A percentile compares a stretch with the other conserved stretches of the same genome.
Conservation (phyloP, 2,888 invertebrate genomes). For the Athrips mouffetella region DNA sequence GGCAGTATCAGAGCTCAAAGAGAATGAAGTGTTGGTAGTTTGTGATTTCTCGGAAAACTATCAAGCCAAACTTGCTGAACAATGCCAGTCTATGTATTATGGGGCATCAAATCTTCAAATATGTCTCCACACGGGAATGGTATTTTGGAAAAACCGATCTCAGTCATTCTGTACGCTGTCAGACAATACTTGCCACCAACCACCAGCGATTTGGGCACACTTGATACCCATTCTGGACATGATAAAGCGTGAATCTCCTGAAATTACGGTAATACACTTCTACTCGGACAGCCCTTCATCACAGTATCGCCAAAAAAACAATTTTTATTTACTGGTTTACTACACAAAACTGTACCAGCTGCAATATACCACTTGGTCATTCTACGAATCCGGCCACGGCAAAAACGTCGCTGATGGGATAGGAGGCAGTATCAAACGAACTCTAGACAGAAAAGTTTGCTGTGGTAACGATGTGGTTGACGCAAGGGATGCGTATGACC, state of each 20-base stretch:
- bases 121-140: conserved; percentile 14
- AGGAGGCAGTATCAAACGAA: conserved; percentile 18
- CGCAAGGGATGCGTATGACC: too few species aligned
- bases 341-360: conserved; percentile 14
- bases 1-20: conserved; percentile 2
- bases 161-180: conserved; percentile 17
- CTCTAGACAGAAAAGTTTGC: conserved; percentile 8
- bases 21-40: conserved; percentile 10
- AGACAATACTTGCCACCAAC: conserved; percentile 15
- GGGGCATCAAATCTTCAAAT: conserved; percentile 14
- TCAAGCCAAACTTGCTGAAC: conserved; percentile 13
- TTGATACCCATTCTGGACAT: conserved; percentile 12
- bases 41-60: conserved; percentile 19
- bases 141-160: conserved; percentile 11
- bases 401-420: conserved; percentile 24
- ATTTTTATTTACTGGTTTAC: conserved; percentile 20
- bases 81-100: conserved; percentile 16
- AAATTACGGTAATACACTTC: conserved; percentile 19
- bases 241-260: conserved; percentile 12
- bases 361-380: conserved; percentile 21
- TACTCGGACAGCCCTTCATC: conserved; percentile 21
- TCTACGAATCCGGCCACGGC: conserved; percentile 22
- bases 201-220: conserved; percentile 18
- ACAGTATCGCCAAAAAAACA: conserved; percentile 25
- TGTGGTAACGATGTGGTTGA: conserved; percentile 3